Evolutionary conservation across 2,888 invertebrate genomes (phyloP).

Genomic region (Drosophila nigritarsus): DNA sequence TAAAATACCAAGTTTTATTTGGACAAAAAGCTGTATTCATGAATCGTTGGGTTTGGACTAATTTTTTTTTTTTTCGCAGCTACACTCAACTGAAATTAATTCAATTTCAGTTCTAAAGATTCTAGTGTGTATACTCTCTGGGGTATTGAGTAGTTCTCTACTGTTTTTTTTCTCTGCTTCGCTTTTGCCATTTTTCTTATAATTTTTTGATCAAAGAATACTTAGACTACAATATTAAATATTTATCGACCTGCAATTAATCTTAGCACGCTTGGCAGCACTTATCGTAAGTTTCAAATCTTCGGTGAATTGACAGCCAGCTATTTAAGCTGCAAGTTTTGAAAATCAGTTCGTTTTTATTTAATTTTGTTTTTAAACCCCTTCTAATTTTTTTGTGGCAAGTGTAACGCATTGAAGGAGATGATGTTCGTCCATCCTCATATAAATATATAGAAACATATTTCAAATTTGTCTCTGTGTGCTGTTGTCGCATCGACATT

Average conservation of each 20-base stretch:
- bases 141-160: neutral
- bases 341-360: neutral
- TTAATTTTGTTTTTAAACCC: no score
- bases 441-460: neutral
- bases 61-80: neutral
- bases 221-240: neutral
- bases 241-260: constrained; percentile 22
- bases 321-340: neutral
- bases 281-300: neutral
- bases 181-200: neutral
- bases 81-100: neutral
- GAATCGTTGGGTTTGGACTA: neutral
- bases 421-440: neutral
- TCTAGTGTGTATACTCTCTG: neutral
- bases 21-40: neutral
- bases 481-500: constrained; percentile 21
- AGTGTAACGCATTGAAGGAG: no score
- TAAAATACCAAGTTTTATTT: neutral
- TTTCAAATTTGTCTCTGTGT: neutral
- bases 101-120: neutral
- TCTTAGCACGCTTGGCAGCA: constrained; percentile 11
- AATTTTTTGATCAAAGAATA: neutral
- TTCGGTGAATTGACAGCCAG: neutral
- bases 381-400: constrained; percentile 5
- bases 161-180: neutral